These are phyloP conservation scores for Drosophila lowei DNA, from an alignment of 1,140 invertebrate genomes.

Conservation along the genomic window DNA sequence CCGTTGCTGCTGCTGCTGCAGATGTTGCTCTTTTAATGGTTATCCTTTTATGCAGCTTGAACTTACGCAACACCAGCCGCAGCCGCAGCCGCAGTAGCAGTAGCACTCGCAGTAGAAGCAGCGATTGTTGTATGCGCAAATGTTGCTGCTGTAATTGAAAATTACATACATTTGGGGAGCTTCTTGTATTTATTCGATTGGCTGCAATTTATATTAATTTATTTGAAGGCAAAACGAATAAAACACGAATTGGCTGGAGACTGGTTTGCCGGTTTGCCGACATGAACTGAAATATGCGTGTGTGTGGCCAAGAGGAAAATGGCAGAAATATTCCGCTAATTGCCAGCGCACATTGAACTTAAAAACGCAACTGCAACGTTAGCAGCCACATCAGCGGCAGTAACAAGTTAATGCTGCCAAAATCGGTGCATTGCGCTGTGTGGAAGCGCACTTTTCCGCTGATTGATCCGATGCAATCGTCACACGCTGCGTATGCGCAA, in stretches of 20 bases:
- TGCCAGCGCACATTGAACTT: conserved; percentile 65
- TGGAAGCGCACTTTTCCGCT: conserved; percentile 1
- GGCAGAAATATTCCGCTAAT: conserved; percentile 27
- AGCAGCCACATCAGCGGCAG: not conserved
- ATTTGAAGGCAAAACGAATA: conserved; percentile 58
- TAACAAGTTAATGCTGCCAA: no score
- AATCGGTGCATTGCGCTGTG: no score
- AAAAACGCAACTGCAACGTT: conserved; percentile 20
- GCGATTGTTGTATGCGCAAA: conserved; percentile 27
- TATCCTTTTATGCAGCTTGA: conserved; percentile 72
- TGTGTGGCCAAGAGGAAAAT: conserved; percentile 33
- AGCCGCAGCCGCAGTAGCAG: conserved; percentile 19
- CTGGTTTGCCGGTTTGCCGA: not conserved
- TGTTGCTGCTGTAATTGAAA: conserved; percentile 62
- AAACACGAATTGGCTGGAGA: conserved; percentile 35
- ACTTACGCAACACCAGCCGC: conserved; percentile 62
- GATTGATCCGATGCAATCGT: conserved; percentile 1
- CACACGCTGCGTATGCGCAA: conserved; percentile 47
- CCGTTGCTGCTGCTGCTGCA: conserved; percentile 18
- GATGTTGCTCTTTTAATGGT: conserved; percentile 61
- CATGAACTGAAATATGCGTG: conserved; percentile 26
- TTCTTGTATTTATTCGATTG: conserved; percentile 63
- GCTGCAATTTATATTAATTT: conserved; percentile 74
- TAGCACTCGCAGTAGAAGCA: conserved; percentile 29
- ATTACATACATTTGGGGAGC: conserved; percentile 55